These are phyloP conservation scores for Meteorus sp. DNA, from an alignment of 1,140 invertebrate species.

Conservation along the genomic window DNA sequence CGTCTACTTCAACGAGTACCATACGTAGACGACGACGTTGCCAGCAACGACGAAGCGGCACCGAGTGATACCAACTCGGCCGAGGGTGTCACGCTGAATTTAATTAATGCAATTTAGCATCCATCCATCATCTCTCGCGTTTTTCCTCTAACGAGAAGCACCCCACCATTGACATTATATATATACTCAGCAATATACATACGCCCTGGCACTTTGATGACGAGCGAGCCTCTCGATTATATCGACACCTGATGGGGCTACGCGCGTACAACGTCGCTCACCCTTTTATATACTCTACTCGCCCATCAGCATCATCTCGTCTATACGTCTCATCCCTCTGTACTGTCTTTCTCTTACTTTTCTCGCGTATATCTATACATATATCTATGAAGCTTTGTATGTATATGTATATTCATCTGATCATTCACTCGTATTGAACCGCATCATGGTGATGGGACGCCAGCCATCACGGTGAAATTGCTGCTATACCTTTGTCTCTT, in stretches of 20 bases:
- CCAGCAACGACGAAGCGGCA: conserved; percentile 25
- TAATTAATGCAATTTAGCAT: conserved; percentile 61
- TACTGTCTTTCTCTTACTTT: not conserved
- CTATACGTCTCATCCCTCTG: conserved; percentile 1
- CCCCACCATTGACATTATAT: conserved; percentile 20
- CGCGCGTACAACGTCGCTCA: no score
- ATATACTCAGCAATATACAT: conserved; percentile 22
- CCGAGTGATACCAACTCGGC: conserved; percentile 43
- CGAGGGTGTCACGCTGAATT: conserved; percentile 55
- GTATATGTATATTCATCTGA: no score
- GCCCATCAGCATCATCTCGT: no score
- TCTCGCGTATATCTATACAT: not conserved
- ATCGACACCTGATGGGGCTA: conserved; percentile 40
- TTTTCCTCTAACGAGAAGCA: conserved; percentile 56
- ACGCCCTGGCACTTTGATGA: conserved; percentile 48
- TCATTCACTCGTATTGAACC: conserved; percentile 7
- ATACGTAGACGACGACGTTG: no score
- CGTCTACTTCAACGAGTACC: no score
- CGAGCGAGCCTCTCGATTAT: conserved; percentile 42
- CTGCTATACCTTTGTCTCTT: no score
- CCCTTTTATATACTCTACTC: no score
- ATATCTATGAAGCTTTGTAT: no score
- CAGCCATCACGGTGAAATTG: not conserved
- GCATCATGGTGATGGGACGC: not conserved
- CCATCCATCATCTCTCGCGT: conserved; percentile 59